Conservation (phyloP, 2,113 vertebrate genomes). For the Sula dactylatra region DNA sequence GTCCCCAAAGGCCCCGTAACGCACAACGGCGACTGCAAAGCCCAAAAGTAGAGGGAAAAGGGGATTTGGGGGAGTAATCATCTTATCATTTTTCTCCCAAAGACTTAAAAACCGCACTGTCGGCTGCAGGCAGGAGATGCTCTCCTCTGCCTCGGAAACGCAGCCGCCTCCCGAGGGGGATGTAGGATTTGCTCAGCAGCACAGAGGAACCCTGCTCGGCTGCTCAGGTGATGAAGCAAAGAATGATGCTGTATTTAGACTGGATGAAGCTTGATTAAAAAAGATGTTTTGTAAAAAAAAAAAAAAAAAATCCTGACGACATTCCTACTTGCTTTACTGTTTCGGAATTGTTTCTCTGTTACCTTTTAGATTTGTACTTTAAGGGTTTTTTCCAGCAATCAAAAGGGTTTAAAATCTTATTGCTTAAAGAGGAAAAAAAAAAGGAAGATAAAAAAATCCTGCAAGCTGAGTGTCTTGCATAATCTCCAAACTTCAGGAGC, state of each 20-base stretch:
- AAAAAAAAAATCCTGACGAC: neutral
- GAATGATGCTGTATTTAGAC: neutral
- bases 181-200: neutral
- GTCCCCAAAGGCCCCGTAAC: neutral
- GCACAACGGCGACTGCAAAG: neutral
- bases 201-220: neutral
- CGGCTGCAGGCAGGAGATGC: neutral
- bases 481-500: conserved; percentile 46
- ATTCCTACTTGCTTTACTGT: neutral
- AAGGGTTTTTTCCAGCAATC: neutral
- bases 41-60: neutral
- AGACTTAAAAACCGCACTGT: neutral
- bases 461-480: conserved; percentile 44
- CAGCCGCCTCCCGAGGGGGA: neutral
- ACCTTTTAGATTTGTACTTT: neutral
- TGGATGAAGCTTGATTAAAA: neutral
- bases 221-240: neutral
- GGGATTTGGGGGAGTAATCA: neutral
- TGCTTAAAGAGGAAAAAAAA: neutral
- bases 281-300: neutral
- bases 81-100: neutral
- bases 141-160: neutral
- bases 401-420: conserved; percentile 11
- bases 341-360: neutral
- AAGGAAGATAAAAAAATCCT: conserved; percentile 2